Evolutionary conservation across 2,888 invertebrate species (phyloP).

Genomic region (Eupsilia transversa): DNA sequence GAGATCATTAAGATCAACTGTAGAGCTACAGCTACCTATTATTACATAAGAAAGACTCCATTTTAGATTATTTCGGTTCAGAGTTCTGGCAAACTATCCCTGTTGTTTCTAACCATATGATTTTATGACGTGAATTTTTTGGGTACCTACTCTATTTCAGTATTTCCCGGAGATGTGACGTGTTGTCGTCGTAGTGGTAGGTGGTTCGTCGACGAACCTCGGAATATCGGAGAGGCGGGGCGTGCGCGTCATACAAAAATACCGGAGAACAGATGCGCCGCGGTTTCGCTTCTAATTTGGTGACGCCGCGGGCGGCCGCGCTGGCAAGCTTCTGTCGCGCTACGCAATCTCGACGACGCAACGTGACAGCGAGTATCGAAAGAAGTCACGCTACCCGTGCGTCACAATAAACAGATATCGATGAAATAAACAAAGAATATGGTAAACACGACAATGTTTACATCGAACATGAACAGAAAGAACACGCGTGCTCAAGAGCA

Average conservation of each 20-base stretch:
- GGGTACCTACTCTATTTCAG: slow-evolving; percentile 72
- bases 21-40: slow-evolving; percentile 28
- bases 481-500: slow-evolving; percentile 26
- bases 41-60: slow-evolving; percentile 56
- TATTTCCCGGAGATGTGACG: slow-evolving; percentile 75
- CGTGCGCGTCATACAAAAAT: slow-evolving; percentile 83
- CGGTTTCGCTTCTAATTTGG: slow-evolving; percentile 87
- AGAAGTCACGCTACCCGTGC: slow-evolving; percentile 64
- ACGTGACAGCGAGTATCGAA: slow-evolving; percentile 52
- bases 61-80: slow-evolving; percentile 60
- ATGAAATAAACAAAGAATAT: slow-evolving; percentile 69
- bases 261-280: slow-evolving; percentile 72
- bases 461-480: slow-evolving; percentile 66
- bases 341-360: slow-evolving; percentile 78
- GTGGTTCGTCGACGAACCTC: slow-evolving; percentile 77
- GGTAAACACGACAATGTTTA: slow-evolving; percentile 70
- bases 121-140: slow-evolving; percentile 67
- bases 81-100: slow-evolving; percentile 64
- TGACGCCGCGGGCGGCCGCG: slow-evolving; percentile 79
- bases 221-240: slow-evolving; percentile 81
- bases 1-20: too few relatives aligned
- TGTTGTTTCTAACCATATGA: slow-evolving; percentile 67
- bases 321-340: slow-evolving; percentile 65
- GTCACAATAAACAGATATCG: slow-evolving; percentile 67
- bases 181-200: slow-evolving; percentile 71